Evolutionary conservation across 1,140 invertebrate genomes (phyloP), one percentile per base, ranked within the genome.

Genomic region (Drosophila sturtevanti): DNA sequence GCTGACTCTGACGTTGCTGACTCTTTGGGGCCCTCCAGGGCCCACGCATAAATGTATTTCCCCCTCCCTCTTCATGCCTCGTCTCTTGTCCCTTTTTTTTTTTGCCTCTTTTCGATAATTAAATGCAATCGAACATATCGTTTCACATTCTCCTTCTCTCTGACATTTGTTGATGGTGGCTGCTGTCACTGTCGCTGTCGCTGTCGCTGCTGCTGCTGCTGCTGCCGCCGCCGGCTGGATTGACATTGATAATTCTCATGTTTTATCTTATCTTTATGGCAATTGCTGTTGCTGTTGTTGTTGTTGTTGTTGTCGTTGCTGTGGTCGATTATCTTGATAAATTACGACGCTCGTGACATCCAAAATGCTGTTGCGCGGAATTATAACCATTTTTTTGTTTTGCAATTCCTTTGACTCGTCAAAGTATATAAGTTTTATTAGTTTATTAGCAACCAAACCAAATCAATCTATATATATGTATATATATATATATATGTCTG

Each of bases 271-370:
- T 89, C 82, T 82, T 89, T 81, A 81, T 81, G 63, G 41, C 67
- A 64, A 63, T 69, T 56, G 48, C 38, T 27, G 34, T 64, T 51
- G 27, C 34, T 66, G 38, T 74, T 86, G 71, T 79, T 64, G 80
- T 63, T 72, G 27, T 61, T 64, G 63, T 63, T 68, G 77, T 14
- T 77, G 24, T 74, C 66, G 71, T 65, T 63, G 62, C 63, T 60
- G 63, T 62, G 71, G 62, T 77, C 84, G 81, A 86, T 86, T 86
- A 86, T 86, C 82, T 87, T 87, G 84, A 87, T 79, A 89, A 82
- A 79, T 89, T 82, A 87, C 72, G 79, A 71, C 56, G 66, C 82
- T 87, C 82, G 82, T 87, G 82, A 87, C 84, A 89, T 62, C 52
- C 60, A 60, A 72, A 61, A 48, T 27, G 34, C 51, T 38, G 52